A percentile compares a stretch with the other conserved stretches of the same genome.
phyloP scores from a whole-genome alignment of 2,113 vertebrate genomes.

The Trinectes maculatus region DNA sequence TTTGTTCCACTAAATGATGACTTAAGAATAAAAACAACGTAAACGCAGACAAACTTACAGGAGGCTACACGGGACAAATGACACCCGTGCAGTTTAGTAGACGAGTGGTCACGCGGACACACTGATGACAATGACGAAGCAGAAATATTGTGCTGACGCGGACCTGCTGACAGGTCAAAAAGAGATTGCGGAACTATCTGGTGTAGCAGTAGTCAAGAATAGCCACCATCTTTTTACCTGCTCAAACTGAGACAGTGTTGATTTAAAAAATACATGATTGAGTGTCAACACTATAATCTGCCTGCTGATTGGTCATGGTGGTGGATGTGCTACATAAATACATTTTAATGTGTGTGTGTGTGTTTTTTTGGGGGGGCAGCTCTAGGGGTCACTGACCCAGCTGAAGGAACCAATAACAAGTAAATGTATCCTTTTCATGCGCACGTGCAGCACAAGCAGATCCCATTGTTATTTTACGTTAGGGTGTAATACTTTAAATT shows the following conservation, averaged over 20 bases:
- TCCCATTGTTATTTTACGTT: slow-evolving; percentile 8
- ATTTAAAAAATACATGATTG: background rate
- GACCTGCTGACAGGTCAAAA: slow-evolving; percentile 34
- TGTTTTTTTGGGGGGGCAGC: slow-evolving; percentile 18
- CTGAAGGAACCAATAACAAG: slow-evolving; percentile 45
- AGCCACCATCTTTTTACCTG: slow-evolving; percentile 3
- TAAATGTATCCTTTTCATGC: slow-evolving; percentile 50
- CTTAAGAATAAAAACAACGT: background rate
- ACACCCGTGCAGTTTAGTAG: slow-evolving; percentile 14
- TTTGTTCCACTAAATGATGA: slow-evolving; percentile 7
- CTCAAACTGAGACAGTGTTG: slow-evolving; percentile 16
- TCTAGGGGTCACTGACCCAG: slow-evolving; percentile 40
- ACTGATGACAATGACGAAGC: slow-evolving; percentile 63
- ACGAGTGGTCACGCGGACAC: slow-evolving; percentile 20
- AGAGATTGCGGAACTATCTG: slow-evolving; percentile 47
- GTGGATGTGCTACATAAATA: slow-evolving; percentile 36
- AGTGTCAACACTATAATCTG: slow-evolving; percentile 51
- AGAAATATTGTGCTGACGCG: slow-evolving; percentile 64
- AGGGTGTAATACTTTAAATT: slow-evolving; percentile 28
- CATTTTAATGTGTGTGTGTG: slow-evolving; percentile 22
- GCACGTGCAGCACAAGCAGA: slow-evolving; percentile 16
- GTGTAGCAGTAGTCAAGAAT: slow-evolving; percentile 22
- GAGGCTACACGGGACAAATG: slow-evolving; percentile 6
- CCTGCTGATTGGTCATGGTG: slow-evolving; percentile 52
- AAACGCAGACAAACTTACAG: background rate